Conservation (phyloP, 1,140 invertebrate genomes). For the Caerostris darwini region DNA sequence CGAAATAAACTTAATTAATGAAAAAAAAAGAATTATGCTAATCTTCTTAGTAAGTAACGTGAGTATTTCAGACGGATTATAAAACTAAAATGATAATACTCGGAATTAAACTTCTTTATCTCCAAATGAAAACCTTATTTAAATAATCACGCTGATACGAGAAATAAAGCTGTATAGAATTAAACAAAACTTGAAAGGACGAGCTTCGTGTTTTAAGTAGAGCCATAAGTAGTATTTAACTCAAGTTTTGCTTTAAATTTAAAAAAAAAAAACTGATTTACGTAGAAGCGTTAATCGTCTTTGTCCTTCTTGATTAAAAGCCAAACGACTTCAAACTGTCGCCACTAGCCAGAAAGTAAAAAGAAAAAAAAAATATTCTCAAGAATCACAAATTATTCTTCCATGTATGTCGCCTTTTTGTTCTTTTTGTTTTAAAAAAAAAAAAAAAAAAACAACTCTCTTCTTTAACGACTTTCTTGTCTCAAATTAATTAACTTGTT, state of each 20-base stretch:
- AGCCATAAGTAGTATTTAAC: not conserved
- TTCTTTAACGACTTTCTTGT: slow-evolving; percentile 21
- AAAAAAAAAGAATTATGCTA: no score
- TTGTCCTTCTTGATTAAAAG: slow-evolving; percentile 24
- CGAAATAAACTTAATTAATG: no score
- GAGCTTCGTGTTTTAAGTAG: not conserved
- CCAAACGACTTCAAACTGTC: not conserved
- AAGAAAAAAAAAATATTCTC: no score
- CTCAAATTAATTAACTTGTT: slow-evolving; percentile 52
- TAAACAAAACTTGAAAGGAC: no score
- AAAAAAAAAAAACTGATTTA: not conserved
- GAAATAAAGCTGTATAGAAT: no score
- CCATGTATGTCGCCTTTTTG: slow-evolving; percentile 15
- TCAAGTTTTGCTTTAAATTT: not conserved
- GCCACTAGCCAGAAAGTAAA: not conserved
- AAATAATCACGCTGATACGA: no score
- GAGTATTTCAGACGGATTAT: no score
- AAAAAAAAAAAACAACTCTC: no score
- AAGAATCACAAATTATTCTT: slow-evolving; percentile 46
- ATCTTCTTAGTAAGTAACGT: no score
- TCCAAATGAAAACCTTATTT: no score
- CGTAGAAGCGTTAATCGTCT: not conserved
- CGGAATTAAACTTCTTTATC: no score
- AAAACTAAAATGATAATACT: no score
- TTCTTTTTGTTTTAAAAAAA: not conserved